Conservation (phyloP, 2,888 invertebrate genomes). For the Leucania comma region DNA sequence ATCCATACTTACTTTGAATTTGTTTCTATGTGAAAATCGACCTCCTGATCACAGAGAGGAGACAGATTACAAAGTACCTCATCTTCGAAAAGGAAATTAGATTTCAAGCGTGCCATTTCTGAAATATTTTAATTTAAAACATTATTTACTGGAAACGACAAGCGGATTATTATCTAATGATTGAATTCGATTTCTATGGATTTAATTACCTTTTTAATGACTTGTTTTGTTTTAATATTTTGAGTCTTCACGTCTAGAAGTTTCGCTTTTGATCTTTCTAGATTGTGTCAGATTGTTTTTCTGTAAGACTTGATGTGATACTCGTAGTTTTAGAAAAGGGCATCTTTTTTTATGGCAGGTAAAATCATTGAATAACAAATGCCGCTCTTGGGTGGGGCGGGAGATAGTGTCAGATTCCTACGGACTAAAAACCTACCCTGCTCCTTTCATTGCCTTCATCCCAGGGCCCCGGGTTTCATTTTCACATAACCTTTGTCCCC, state of each 20-base stretch:
- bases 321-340: no score
- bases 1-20: conserved; percentile 7
- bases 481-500: no score
- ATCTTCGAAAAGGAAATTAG: conserved; percentile 49
- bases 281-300: background rate
- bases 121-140: conserved; percentile 49
- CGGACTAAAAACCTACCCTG: no score
- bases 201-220: background rate
- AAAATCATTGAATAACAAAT: no score
- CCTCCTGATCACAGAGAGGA: conserved; percentile 17
- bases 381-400: no score
- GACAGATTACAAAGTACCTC: conserved; percentile 36
- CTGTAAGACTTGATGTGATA: no score
- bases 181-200: conserved; percentile 4
- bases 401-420: no score
- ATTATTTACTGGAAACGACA: conserved; percentile 52
- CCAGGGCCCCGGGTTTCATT: no score
- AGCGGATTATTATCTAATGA: conserved; percentile 29
- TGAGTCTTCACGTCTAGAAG: background rate
- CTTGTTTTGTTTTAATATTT: background rate
- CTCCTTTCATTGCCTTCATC: no score
- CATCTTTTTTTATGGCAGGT: no score
- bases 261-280: background rate
- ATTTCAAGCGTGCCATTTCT: conserved; percentile 33
- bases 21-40: conserved; percentile 5